Evolutionary conservation across 2,888 invertebrate genomes (phyloP).

Genomic region (Anorthoa munda): DNA sequence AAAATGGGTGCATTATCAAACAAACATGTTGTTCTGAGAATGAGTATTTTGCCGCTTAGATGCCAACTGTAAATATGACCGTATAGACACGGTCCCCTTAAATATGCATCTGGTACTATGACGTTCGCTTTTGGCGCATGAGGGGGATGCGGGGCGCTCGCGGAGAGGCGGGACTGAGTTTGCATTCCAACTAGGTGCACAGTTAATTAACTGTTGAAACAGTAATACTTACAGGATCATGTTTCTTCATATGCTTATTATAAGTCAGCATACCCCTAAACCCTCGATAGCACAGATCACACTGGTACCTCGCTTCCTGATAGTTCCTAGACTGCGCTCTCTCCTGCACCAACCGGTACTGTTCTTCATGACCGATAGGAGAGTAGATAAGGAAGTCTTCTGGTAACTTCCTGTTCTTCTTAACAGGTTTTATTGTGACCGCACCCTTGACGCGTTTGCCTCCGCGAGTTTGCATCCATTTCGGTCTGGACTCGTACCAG

Average conservation of each 20-base stretch:
- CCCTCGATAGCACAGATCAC: constrained; percentile 82
- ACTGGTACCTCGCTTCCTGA: constrained; percentile 80
- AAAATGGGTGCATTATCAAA: no score
- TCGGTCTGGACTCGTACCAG: constrained; percentile 77
- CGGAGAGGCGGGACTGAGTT: no score
- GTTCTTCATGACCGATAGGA: constrained; percentile 82
- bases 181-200: no score
- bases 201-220: no score
- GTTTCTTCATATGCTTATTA: constrained; percentile 86
- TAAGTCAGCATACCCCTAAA: constrained; percentile 80
- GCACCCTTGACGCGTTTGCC: constrained; percentile 71
- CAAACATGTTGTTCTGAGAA: no score
- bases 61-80: no score
- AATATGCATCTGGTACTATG: no score
- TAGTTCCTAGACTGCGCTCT: constrained; percentile 81
- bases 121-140: no score
- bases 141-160: no score
- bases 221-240: constrained; percentile 81
- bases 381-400: constrained; percentile 79
- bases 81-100: no score
- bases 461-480: constrained; percentile 75
- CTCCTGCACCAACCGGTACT: constrained; percentile 78
- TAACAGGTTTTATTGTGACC: constrained; percentile 67
- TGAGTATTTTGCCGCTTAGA: no score
- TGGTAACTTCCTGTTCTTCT: constrained; percentile 73